phyloP scores from a whole-genome alignment of 2,113 vertebrate genomes.

The Budorcas taxicolor region DNA sequence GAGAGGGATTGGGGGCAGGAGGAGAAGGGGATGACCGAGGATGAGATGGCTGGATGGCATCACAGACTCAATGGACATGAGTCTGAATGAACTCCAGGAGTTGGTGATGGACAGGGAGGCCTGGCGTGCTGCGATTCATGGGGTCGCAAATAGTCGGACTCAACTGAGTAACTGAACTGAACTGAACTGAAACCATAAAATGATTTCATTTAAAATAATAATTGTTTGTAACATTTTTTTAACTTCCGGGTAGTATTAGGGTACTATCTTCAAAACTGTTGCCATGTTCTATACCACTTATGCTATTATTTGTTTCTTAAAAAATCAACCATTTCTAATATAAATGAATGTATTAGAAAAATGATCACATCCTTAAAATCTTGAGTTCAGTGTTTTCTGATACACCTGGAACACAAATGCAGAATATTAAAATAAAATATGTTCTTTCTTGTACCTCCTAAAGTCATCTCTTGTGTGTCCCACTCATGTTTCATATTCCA shows the following conservation, averaged over 20 bases:
- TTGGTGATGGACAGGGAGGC: too few species aligned
- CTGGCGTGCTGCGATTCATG: too few species aligned
- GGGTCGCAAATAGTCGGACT: fast-evolving
- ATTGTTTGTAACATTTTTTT: neutral
- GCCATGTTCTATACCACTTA: neutral
- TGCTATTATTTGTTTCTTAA: neutral
- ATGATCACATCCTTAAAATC: neutral
- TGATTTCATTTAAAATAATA: neutral
- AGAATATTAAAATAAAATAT: neutral
- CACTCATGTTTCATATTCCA: neutral
- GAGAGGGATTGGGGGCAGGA: too few species aligned
- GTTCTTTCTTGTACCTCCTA: neutral
- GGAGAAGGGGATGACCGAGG: too few species aligned
- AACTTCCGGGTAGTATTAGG: neutral
- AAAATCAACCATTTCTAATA: neutral
- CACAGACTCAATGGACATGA: fast-evolving
- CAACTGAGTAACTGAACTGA: too few species aligned
- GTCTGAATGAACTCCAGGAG: fast-evolving
- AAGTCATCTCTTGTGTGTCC: neutral
- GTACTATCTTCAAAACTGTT: neutral
- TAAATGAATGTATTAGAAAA: neutral
- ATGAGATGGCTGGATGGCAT: too few species aligned
- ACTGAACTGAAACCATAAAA: neutral
- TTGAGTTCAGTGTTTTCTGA: neutral
- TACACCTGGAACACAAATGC: neutral